Conservation (phyloP, 2,113 vertebrate species). For the Ameiurus melas region DNA sequence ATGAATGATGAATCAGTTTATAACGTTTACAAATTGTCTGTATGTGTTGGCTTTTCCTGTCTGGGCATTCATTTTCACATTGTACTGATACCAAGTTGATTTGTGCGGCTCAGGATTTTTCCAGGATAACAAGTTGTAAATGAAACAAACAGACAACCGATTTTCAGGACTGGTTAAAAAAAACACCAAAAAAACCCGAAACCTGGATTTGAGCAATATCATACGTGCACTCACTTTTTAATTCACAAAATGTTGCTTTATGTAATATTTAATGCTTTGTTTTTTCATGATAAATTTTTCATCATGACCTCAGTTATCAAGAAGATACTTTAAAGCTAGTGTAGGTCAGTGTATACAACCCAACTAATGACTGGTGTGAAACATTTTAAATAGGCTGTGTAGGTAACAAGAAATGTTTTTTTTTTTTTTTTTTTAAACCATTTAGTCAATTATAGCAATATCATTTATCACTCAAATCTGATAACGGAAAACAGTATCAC, state of each 20-base stretch:
- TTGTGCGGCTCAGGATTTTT: background rate
- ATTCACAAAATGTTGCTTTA: background rate
- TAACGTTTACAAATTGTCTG: background rate
- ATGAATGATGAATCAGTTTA: background rate
- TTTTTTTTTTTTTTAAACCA: background rate
- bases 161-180: background rate
- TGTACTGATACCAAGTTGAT: background rate
- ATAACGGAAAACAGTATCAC: background rate
- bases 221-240: background rate
- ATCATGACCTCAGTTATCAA: background rate
- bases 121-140: no score
- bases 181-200: background rate
- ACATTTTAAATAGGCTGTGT: background rate
- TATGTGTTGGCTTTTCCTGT: background rate
- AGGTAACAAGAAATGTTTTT: background rate
- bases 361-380: background rate
- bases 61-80: conserved; percentile 1
- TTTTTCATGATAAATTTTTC: background rate
- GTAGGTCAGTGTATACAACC: no score
- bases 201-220: no score
- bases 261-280: background rate
- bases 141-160: background rate
- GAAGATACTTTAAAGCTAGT: background rate
- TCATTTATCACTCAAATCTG: background rate
- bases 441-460: background rate